Evolutionary conservation across 1,140 invertebrate species (phyloP).

Genomic region (Anagrus nilaparvatae): DNA sequence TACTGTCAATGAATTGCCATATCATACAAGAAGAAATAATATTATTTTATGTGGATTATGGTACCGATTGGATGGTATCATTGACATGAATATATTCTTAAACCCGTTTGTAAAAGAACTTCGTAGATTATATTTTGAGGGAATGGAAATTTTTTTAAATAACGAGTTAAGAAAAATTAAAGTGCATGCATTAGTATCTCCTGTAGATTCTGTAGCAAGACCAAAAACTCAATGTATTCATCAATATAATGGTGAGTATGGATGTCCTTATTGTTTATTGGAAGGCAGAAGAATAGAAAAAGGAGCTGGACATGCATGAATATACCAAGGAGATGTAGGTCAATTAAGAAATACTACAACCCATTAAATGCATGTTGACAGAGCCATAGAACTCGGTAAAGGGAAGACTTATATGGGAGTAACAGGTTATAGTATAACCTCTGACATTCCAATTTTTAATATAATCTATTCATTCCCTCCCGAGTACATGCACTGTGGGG

Average conservation of each 20-base stretch:
- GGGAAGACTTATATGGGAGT: not conserved
- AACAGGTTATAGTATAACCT: not conserved
- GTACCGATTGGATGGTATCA: not conserved
- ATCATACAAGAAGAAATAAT: slow-evolving; percentile 15
- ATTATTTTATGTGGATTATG: slow-evolving; percentile 15
- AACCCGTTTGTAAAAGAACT: not conserved
- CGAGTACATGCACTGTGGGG: not conserved
- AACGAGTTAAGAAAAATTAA: too few relatives aligned
- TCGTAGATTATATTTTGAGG: not conserved
- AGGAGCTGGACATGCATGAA: slow-evolving; percentile 7
- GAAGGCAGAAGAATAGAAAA: slow-evolving; percentile 7
- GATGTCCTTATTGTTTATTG: slow-evolving; percentile 12
- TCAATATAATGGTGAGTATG: slow-evolving; percentile 14
- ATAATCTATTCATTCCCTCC: not conserved
- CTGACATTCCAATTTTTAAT: not conserved
- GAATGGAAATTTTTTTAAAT: not conserved
- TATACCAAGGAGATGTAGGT: not conserved
- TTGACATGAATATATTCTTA: not conserved
- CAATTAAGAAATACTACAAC: not conserved
- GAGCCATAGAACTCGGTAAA: not conserved
- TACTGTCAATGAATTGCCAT: slow-evolving; percentile 13
- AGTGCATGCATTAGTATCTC: slow-evolving; percentile 9
- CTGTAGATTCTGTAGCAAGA: slow-evolving; percentile 10
- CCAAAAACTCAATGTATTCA: slow-evolving; percentile 7
- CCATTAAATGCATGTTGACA: not conserved